Evolutionary conservation across 2,797 vertebrate species (phyloP).

Genomic region (Phataginus tricuspis): DNA sequence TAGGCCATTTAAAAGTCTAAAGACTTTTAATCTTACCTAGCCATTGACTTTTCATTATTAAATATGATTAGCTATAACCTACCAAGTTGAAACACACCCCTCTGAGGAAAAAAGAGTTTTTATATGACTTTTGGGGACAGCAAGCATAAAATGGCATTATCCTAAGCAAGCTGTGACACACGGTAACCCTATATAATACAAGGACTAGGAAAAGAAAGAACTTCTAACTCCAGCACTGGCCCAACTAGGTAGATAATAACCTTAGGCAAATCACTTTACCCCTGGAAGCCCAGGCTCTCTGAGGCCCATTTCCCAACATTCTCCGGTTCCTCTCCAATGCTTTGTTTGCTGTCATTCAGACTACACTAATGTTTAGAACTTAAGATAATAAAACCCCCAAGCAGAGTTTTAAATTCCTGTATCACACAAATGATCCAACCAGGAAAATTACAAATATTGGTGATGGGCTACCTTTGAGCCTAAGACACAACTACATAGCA

Average conservation of each 20-base stretch:
- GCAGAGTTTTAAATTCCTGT: background rate
- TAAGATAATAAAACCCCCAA: background rate
- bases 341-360: background rate
- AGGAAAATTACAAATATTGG: background rate
- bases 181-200: background rate
- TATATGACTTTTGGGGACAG: background rate
- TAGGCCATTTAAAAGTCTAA: background rate
- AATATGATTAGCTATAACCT: background rate
- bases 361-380: background rate
- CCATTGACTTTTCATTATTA: background rate
- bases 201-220: background rate
- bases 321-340: background rate
- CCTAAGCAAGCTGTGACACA: background rate
- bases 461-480: background rate
- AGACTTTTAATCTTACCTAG: conserved; percentile 19
- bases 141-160: background rate
- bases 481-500: background rate
- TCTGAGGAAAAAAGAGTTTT: background rate
- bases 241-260: background rate
- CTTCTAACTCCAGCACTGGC: background rate
- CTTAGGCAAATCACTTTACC: background rate
- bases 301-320: background rate
- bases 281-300: background rate
- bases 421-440: background rate
- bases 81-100: background rate